These are phyloP conservation scores for Megalopta genalis DNA, from an alignment of 1,140 invertebrate genomes.

Conservation along the genomic window DNA sequence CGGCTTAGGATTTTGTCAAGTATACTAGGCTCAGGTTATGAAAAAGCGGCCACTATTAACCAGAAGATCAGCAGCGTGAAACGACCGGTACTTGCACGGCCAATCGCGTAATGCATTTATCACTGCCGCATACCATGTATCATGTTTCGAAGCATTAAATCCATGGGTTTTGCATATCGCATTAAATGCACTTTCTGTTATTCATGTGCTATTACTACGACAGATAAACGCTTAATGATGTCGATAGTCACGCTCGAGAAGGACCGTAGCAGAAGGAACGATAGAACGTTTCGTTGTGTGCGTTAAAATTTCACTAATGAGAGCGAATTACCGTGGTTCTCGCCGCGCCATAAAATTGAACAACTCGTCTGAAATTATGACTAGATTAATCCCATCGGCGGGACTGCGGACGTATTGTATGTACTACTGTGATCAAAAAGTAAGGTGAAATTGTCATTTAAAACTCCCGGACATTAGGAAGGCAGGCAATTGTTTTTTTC, in stretches of 20 bases:
- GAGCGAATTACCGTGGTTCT: not conserved
- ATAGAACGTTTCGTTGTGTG: conserved; percentile 17
- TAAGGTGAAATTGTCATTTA: too few species aligned
- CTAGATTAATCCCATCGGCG: not conserved
- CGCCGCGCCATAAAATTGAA: not conserved
- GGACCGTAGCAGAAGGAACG: conserved; percentile 22
- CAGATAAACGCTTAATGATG: conserved; percentile 57
- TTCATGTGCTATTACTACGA: conserved; percentile 56
- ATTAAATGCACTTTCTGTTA: conserved; percentile 50
- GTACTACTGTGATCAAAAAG: too few species aligned
- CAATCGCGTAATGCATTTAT: conserved; percentile 45
- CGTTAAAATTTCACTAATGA: conserved; percentile 23
- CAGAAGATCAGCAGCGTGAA: not conserved
- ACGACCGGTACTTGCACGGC: not conserved
- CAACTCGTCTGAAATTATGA: not conserved
- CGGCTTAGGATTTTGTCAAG: not conserved
- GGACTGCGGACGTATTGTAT: too few species aligned
- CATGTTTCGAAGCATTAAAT: conserved; percentile 44
- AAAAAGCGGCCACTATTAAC: not conserved
- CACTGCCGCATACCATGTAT: conserved; percentile 43
- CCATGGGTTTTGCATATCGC: conserved; percentile 27
- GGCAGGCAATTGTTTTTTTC: too few species aligned
- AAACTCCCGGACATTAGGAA: too few species aligned
- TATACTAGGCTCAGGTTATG: not conserved
- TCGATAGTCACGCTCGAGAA: conserved; percentile 45